Base-by-base conservation (phyloP, 1,140 invertebrate species). In the Andrena cerasifolii region DNA sequence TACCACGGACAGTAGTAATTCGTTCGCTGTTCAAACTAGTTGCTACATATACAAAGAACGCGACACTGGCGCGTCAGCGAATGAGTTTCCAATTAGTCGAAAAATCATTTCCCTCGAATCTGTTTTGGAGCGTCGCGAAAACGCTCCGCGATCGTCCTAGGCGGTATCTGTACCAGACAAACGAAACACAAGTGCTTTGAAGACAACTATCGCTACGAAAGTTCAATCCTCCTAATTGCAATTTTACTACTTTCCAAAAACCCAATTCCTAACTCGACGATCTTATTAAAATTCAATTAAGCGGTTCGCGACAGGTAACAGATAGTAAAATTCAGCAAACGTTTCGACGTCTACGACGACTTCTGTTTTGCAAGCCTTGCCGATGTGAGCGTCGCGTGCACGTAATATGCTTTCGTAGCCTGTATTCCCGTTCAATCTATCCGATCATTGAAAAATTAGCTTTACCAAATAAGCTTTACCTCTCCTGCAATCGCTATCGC, bases 1-100 rank as follows among this genome's bases (percentile, higher is more conserved):
- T 82, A 80, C 56, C 80, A 68, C 75, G n/a, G 72, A 72, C 65
- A 78, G 40, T 84, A 76, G 51, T 83, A 84, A 84, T 83, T 83
- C 53, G 31, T 63, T 79, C 76, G 70, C 56, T 36, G 43, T 79
- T 66, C 45, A 61, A 65, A 40, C 12, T 77, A 31, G 28, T 78
- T 26, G 16, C 6, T 36, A 59, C 36, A 59, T 70, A 65, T 62
- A 83, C 53, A 72, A 65, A 78, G 43, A 56, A 58, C 36, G 43
- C 63, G 36, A 53, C 61, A 67, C 65, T 40, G 28, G 24, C 24
- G 53, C 61, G 33, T 40, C 33, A 26, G 65, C 61, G 33, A 83
- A 83, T 75, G 47, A 47, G 51, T 24, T 58, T 72, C 63, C 58
- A 56, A 82, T 49, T 51, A 28, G 28, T 56, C 26, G 43, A 1